These are phyloP conservation scores for Habropoda laboriosa DNA, from an alignment of 1,140 invertebrate species.

Conservation along the genomic window DNA sequence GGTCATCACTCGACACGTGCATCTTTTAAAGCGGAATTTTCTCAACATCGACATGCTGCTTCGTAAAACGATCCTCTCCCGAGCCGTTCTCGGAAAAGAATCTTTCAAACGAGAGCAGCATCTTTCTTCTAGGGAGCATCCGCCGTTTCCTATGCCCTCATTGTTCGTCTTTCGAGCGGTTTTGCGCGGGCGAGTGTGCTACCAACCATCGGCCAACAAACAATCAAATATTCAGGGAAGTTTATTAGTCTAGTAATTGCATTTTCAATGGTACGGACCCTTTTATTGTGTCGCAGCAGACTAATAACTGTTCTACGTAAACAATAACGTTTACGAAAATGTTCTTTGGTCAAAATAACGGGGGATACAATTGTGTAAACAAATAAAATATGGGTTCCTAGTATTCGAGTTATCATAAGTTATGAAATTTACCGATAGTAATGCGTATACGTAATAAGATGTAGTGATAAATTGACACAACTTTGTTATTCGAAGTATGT, in stretches of 20 bases:
- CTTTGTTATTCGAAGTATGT: neutral
- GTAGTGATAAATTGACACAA: neutral
- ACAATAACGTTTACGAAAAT: neutral
- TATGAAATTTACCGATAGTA: neutral
- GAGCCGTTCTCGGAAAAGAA: conserved; percentile 32
- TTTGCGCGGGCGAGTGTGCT: neutral
- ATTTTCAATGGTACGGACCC: neutral
- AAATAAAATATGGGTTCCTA: neutral
- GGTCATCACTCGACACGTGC: neutral
- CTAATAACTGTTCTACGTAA: neutral
- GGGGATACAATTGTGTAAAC: neutral
- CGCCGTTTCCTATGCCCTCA: conserved; percentile 51
- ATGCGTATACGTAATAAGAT: neutral
- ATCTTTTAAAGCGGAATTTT: conserved; percentile 29
- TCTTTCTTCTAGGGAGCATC: conserved; percentile 60
- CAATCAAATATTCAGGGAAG: conserved; percentile 17
- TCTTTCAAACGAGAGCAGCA: neutral
- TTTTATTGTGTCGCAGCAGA: neutral
- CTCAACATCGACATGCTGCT: neutral
- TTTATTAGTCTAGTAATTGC: neutral
- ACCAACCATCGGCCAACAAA: neutral
- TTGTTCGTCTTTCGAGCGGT: conserved; percentile 42
- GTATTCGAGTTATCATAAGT: neutral
- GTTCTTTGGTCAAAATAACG: too few species aligned
- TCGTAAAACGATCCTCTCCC: conserved; percentile 39